Evolutionary conservation across 2,113 vertebrate species (phyloP).

Genomic region (Leucosticte australis): DNA sequence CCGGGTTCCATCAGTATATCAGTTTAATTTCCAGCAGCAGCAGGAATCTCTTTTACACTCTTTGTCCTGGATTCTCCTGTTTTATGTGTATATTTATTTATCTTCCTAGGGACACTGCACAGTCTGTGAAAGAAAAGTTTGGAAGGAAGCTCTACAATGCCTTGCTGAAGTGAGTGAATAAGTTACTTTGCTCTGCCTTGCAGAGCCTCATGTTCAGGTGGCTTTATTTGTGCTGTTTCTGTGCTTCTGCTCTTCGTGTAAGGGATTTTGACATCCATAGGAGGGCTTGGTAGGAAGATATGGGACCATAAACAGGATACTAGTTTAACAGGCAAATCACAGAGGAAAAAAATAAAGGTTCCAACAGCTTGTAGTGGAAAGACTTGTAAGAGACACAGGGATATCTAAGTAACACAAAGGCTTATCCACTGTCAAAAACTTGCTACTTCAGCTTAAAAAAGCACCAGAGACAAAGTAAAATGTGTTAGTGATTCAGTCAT

Average conservation of each 20-base stretch:
- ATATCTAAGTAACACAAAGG: not conserved
- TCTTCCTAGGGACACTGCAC: constrained; percentile 88
- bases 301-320: not conserved
- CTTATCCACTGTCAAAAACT: not conserved
- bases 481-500: not conserved
- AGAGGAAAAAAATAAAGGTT: not conserved
- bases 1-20: not conserved
- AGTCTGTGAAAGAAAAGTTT: constrained; percentile 95
- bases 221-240: not conserved
- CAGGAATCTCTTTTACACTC: not conserved
- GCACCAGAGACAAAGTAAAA: not conserved
- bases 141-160: constrained; percentile 93
- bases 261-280: not conserved
- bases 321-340: not conserved
- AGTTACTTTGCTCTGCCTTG: not conserved
- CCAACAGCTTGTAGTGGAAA: not conserved
- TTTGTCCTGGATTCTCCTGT: not conserved
- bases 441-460: not conserved
- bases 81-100: not conserved
- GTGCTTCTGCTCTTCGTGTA: not conserved
- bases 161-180: constrained; percentile 83
- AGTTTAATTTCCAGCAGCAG: not conserved
- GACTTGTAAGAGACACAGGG: not conserved
- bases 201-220: not conserved
- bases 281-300: not conserved